Evolutionary conservation across 2,888 invertebrate species (phyloP).

Genomic region (Bembecia ichneumoniformis): DNA sequence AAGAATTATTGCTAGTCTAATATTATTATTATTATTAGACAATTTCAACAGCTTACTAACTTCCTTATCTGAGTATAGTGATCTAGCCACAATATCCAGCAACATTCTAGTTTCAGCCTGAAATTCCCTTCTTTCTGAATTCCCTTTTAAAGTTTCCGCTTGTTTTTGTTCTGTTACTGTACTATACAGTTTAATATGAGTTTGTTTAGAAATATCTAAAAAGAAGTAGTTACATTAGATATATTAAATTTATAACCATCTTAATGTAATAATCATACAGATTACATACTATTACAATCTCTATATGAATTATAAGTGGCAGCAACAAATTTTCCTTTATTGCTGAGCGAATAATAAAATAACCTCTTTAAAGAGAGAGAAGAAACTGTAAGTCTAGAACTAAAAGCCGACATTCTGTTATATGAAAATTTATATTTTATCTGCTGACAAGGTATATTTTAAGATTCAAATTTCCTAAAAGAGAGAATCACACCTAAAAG

Average conservation of each 20-base stretch:
- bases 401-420: constrained; percentile 44
- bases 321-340: constrained; percentile 26
- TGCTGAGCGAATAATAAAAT: constrained; percentile 26
- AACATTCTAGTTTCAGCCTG: constrained; percentile 97
- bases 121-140: constrained; percentile 87
- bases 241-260: neutral
- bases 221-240: neutral
- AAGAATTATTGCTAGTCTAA: neutral
- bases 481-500: too few species aligned
- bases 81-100: constrained; percentile 96
- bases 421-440: neutral
- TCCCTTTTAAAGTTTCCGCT: constrained; percentile 64
- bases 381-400: constrained; percentile 33
- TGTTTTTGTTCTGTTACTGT: constrained; percentile 34
- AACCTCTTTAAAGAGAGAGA: constrained; percentile 33
- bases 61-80: constrained; percentile 97
- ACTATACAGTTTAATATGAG: constrained; percentile 23
- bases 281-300: too few species aligned
- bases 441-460: too few species aligned
- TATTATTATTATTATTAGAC: neutral
- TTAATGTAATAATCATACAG: neutral
- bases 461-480: too few species aligned
- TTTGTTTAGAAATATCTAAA: constrained; percentile 5
- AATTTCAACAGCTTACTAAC: constrained; percentile 45
- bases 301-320: constrained; percentile 9